Evolutionary conservation across 1,140 invertebrate species (phyloP).

Genomic region (Schlechtendalia chinensis): DNA sequence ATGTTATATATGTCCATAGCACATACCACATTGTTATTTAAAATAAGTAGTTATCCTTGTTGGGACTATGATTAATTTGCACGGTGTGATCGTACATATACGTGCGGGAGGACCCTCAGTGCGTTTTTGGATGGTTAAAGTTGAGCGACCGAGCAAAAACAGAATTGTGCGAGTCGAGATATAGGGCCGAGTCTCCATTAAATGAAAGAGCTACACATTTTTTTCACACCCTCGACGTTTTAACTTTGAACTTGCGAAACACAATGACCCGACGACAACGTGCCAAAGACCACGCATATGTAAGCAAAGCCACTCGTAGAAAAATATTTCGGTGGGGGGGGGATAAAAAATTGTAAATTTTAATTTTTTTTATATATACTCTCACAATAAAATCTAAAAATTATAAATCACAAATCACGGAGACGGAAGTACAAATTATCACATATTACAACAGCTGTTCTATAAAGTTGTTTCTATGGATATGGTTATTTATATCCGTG

Average conservation of each 20-base stretch:
- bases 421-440: too few relatives aligned
- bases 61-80: slow-evolving; percentile 40
- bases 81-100: not conserved
- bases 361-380: too few relatives aligned
- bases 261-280: not conserved
- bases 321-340: too few relatives aligned
- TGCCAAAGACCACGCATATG: not conserved
- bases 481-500: too few relatives aligned
- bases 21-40: slow-evolving; percentile 1
- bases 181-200: not conserved
- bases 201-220: not conserved
- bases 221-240: not conserved
- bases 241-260: not conserved
- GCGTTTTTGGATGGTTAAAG: slow-evolving; percentile 21
- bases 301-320: too few relatives aligned
- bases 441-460: too few relatives aligned
- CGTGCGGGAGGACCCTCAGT: not conserved
- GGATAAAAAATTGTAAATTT: too few relatives aligned
- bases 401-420: too few relatives aligned
- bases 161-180: not conserved
- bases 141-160: slow-evolving; percentile 39
- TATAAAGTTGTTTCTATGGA: too few relatives aligned
- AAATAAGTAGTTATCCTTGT: slow-evolving; percentile 45
- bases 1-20: not conserved
- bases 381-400: too few relatives aligned